A percentile compares a stretch with the other conserved stretches of the same genome.
phyloP scores from a whole-genome alignment of 2,888 invertebrate genomes.

The Aphidoletes aphidimyza region DNA sequence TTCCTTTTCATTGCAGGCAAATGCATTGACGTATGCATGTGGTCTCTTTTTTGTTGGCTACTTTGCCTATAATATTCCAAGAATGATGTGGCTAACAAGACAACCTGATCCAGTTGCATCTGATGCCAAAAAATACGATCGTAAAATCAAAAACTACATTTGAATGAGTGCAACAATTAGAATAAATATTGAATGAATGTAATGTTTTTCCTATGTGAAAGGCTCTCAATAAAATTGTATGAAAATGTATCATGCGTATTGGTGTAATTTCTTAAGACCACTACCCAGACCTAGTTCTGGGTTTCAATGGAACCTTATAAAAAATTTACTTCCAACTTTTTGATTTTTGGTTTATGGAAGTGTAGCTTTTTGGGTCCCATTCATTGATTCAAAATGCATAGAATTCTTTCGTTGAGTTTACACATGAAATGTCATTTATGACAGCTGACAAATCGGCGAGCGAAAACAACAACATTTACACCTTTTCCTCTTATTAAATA shows the following conservation, averaged over 20 bases:
- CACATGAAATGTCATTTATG: neutral
- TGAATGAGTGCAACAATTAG: neutral
- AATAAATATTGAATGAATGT: neutral
- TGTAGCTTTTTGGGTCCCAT: neutral
- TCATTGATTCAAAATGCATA: neutral
- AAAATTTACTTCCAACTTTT: neutral
- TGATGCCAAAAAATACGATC: constrained; percentile 13
- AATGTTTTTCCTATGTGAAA: neutral
- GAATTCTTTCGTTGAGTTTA: neutral
- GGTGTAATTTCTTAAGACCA: no score
- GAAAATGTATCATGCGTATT: neutral
- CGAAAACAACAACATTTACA: neutral
- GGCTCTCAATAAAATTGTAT: neutral
- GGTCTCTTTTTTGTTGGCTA: neutral
- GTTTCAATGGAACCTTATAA: no score
- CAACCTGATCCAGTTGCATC: neutral
- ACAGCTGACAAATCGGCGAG: neutral
- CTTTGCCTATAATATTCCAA: neutral
- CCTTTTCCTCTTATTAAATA: neutral
- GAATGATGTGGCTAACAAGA: neutral
- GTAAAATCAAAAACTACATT: neutral
- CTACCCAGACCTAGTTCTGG: no score
- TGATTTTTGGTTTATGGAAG: neutral
- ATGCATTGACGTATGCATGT: neutral
- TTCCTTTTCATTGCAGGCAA: neutral